Conservation (phyloP, 2,797 vertebrate genomes). For the Enteromius argenteus region DNA sequence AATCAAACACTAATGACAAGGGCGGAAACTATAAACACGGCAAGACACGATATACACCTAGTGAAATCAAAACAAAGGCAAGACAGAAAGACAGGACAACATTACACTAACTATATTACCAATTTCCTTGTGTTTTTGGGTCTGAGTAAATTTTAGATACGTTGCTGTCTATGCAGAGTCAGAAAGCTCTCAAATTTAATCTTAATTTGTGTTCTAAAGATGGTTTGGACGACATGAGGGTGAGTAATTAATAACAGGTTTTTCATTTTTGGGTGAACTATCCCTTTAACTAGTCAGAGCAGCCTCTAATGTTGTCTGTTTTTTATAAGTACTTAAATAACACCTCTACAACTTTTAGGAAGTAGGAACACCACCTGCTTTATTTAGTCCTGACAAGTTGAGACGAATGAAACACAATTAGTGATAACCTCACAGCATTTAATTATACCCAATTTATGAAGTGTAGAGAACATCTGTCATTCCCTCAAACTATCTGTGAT, state of each 20-base stretch:
- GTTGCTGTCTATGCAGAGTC: too few species aligned
- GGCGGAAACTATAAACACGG: too few species aligned
- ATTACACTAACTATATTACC: too few species aligned
- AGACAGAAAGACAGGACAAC: too few species aligned
- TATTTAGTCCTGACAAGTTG: slow-evolving; percentile 4
- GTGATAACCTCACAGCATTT: slow-evolving; percentile 22
- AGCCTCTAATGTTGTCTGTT: background rate
- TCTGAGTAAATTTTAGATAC: too few species aligned
- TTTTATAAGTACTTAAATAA: background rate
- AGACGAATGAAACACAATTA: background rate
- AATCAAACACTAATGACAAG: too few species aligned
- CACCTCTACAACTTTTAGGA: background rate
- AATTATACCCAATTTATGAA: background rate
- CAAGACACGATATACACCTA: too few species aligned
- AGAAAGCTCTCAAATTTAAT: background rate
- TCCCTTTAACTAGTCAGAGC: background rate
- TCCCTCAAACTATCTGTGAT: background rate
- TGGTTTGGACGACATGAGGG: background rate
- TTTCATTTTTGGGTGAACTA: background rate
- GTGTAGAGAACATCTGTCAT: slow-evolving; percentile 6
- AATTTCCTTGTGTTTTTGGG: too few species aligned
- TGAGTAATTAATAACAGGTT: too few species aligned
- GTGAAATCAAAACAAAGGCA: too few species aligned
- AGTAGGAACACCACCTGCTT: slow-evolving; percentile 1
- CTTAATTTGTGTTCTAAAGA: background rate